phyloP scores from a whole-genome alignment of 2,888 invertebrate species.

The Hesperia comma region DNA sequence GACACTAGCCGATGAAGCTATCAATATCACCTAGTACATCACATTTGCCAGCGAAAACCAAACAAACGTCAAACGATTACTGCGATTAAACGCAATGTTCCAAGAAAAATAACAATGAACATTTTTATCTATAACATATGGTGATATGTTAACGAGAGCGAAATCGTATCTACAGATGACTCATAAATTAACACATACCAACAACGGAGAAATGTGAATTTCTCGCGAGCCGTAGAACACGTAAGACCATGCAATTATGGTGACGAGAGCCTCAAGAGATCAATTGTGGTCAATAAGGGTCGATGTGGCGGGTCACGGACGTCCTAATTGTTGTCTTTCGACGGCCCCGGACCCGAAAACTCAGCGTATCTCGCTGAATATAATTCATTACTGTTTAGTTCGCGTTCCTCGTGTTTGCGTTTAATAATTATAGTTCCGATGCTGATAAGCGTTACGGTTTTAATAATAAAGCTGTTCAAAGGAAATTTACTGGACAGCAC shows the following conservation, averaged over 20 bases:
- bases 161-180: slow-evolving; percentile 40
- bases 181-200: slow-evolving; percentile 41
- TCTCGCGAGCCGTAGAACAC: slow-evolving; percentile 26
- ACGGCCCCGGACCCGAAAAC: slow-evolving; percentile 48
- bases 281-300: slow-evolving; percentile 76
- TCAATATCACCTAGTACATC: neutral
- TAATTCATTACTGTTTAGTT: slow-evolving; percentile 35
- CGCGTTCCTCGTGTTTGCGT: slow-evolving; percentile 52
- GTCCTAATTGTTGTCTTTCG: slow-evolving; percentile 64
- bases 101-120: slow-evolving; percentile 33
- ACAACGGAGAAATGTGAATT: slow-evolving; percentile 40
- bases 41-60: slow-evolving; percentile 6
- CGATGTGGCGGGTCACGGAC: slow-evolving; percentile 73
- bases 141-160: slow-evolving; percentile 35
- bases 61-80: slow-evolving; percentile 41
- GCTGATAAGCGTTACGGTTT: slow-evolving; percentile 61
- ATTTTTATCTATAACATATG: slow-evolving; percentile 35
- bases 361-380: slow-evolving; percentile 25
- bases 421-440: slow-evolving; percentile 53
- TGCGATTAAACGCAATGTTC: slow-evolving; percentile 17
- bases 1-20: neutral
- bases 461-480: slow-evolving; percentile 64
- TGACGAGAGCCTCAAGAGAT: slow-evolving; percentile 63
- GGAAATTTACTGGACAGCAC: slow-evolving; percentile 59
- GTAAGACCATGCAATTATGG: slow-evolving; percentile 20